Conservation (phyloP, 2,888 invertebrate species). For the Busseola fusca region DNA sequence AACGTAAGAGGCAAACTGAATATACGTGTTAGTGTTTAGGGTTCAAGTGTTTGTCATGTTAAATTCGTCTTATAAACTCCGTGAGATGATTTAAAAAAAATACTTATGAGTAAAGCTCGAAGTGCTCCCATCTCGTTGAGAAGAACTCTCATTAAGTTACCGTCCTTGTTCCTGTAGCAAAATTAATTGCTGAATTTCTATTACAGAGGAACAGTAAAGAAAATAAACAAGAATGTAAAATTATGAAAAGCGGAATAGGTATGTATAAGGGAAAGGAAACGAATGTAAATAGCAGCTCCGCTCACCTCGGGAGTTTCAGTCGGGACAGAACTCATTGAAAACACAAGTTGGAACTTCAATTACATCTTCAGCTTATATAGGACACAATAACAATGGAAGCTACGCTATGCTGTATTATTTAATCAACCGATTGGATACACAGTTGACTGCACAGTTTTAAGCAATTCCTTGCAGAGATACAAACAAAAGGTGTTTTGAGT, state of each 20-base stretch:
- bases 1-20: neutral
- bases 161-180: neutral
- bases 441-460: neutral
- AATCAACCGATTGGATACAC: neutral
- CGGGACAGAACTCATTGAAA: conserved; percentile 22
- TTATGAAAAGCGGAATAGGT: neutral
- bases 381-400: conserved; percentile 6
- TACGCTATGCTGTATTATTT: conserved; percentile 3
- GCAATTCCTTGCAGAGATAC: neutral
- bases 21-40: neutral
- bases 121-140: too few species aligned
- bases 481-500: neutral
- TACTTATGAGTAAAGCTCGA: neutral
- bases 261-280: neutral
- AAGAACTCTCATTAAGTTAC: neutral
- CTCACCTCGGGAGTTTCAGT: conserved; percentile 12
- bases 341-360: conserved; percentile 29
- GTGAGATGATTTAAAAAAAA: too few species aligned
- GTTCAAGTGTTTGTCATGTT: neutral
- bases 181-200: neutral
- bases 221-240: neutral
- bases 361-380: neutral
- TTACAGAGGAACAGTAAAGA: neutral
- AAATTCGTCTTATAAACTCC: neutral
- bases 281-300: conserved; percentile 14